Conservation (phyloP, 2,797 vertebrate species). For the Ptychadena robeensis region DNA sequence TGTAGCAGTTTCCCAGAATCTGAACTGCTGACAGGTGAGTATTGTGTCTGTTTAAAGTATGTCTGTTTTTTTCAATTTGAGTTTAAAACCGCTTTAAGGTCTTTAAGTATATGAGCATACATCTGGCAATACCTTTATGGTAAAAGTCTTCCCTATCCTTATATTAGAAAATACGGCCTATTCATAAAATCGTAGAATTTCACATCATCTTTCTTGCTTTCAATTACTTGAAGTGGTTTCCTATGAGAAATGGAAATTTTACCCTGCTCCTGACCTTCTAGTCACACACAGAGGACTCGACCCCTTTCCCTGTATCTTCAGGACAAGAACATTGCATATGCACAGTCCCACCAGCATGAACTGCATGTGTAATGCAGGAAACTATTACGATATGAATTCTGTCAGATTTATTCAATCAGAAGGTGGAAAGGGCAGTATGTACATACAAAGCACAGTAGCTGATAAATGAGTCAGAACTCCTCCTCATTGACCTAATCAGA, state of each 20-base stretch:
- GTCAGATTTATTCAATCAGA: neutral
- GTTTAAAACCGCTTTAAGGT: too few relatives aligned
- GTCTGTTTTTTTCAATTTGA: too few relatives aligned
- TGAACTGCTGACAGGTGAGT: too few relatives aligned
- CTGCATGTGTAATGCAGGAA: neutral
- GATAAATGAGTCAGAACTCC: too few relatives aligned
- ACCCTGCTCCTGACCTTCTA: neutral
- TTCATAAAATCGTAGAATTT: neutral
- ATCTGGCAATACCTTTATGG: too few relatives aligned
- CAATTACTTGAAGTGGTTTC: neutral
- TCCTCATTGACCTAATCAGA: too few relatives aligned
- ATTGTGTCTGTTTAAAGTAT: too few relatives aligned
- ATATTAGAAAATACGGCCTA: neutral
- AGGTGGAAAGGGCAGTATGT: neutral
- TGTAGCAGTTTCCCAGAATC: too few relatives aligned
- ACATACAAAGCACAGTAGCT: neutral
- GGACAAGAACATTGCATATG: neutral
- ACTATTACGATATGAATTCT: neutral
- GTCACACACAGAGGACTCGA: neutral
- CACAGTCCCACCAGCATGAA: neutral
- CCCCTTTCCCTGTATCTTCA: neutral
- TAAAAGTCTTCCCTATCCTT: neutral
- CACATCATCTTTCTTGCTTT: neutral
- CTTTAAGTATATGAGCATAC: too few relatives aligned
- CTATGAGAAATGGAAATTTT: neutral